Evolutionary conservation across 2,113 vertebrate genomes (phyloP), one percentile per base, ranked within the genome.

Genomic region (Coregonus clupeaformis): DNA sequence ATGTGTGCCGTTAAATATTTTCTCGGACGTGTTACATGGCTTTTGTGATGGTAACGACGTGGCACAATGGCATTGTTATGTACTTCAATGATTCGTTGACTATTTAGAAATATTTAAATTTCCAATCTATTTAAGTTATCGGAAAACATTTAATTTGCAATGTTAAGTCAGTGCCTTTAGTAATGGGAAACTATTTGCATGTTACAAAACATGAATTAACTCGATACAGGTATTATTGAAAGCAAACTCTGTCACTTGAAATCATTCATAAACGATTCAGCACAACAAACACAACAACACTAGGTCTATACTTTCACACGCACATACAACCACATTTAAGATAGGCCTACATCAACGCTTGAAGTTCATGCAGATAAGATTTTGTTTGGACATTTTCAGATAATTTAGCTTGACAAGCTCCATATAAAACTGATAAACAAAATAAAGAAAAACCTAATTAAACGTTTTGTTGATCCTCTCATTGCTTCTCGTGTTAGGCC

Each of bases 31-130:
- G 79, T 83, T 85, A 77, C 75, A 59, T 76, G 79, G 67, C 84
- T 68, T 88, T 93, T 93, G 88, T 90, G 72, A 91, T 93, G 89
- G 82, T 85, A 90, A 87, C 77, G 73, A 76, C 32, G 77, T 77
- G 74, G 73, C 77, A 89, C 87, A 91, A 89, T 87, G 85, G 69
- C 85, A 86, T 88, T 89, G 84, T 91, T 83, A 88, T 86, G 82
- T 78, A 79, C 70, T 83, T 88, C 71, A 87, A 87, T 84, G 82
- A 78, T 80, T 82, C 83, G 84, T 79, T 68, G 79, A 74, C 73
- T 79, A 65, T 80, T 88, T 69, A 71, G 72, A 82, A 75, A 69
- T 83, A 88, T 88, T 86, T 79, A 75, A 73, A 81, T 80, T 68
- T 79, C 70, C 55, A 71, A 68, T 77, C 12, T 27, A 82, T 36